Evolutionary conservation across 2,888 invertebrate genomes (phyloP).

Genomic region (Pycnomerus fuliginosus): DNA sequence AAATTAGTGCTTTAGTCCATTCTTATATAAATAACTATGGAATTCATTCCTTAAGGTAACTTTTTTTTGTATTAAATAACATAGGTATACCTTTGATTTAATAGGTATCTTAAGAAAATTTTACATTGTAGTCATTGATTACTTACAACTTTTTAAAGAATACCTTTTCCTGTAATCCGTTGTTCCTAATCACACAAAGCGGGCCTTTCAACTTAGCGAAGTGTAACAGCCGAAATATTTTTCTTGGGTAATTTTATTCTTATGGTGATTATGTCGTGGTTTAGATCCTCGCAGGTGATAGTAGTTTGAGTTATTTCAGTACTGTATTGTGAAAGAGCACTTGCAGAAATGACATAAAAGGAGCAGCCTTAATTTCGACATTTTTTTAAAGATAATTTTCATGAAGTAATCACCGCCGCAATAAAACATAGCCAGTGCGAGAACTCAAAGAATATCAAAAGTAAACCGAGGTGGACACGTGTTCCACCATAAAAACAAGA

Average conservation of each 20-base stretch:
- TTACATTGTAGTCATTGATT: no score
- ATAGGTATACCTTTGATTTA: no score
- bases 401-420: constrained; percentile 30
- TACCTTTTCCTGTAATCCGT: no score
- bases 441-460: constrained; percentile 35
- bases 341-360: constrained; percentile 7
- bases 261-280: constrained; percentile 9
- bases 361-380: constrained; percentile 25
- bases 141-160: no score
- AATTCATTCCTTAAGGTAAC: no score
- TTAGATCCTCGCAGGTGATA: constrained; percentile 17
- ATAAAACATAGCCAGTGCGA: constrained; percentile 35
- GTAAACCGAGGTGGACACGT: constrained; percentile 38
- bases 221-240: constrained; percentile 13
- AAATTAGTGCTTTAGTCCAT: constrained; percentile 17
- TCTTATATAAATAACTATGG: no score
- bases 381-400: constrained; percentile 24
- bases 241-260: constrained; percentile 9
- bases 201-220: no score
- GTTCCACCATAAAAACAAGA: constrained; percentile 44
- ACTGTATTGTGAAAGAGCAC: constrained; percentile 16
- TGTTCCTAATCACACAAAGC: no score
- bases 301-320: constrained; percentile 18
- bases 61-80: no score
- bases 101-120: no score